These are phyloP conservation scores for Drosophila kohkoa DNA, from an alignment of 1,140 invertebrate species.

Conservation along the genomic window DNA sequence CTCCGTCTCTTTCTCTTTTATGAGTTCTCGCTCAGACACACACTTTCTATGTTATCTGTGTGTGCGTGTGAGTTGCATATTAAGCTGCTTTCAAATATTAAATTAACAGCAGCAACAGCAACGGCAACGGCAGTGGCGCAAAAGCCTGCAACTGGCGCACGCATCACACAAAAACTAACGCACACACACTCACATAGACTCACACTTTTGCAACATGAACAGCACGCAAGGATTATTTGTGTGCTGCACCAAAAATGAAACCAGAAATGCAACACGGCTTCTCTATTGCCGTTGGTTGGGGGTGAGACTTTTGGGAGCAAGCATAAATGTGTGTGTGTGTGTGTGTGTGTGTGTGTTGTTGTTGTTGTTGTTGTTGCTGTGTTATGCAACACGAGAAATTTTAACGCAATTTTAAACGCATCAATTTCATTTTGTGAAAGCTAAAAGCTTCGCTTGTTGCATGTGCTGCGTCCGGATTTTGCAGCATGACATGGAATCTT, in stretches of 20 bases:
- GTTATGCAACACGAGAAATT: constrained; percentile 48
- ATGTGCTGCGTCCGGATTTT: constrained; percentile 49
- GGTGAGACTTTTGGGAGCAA: background rate
- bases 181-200: background rate
- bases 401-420: constrained; percentile 81
- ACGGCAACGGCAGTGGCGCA: constrained; percentile 45
- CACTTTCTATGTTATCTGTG: constrained; percentile 41
- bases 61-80: constrained; percentile 66
- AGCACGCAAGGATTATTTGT: constrained; percentile 63
- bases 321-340: constrained; percentile 9
- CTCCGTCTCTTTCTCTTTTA: constrained; percentile 26
- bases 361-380: constrained; percentile 7
- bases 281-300: constrained; percentile 22
- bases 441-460: constrained; percentile 71
- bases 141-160: constrained; percentile 57
- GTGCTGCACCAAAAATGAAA: constrained; percentile 45
- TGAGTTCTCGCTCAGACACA: background rate
- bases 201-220: constrained; percentile 4
- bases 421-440: constrained; percentile 74
- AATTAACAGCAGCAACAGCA: constrained; percentile 69
- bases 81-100: constrained; percentile 83
- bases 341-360: constrained; percentile 17
- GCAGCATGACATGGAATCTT: constrained; percentile 55
- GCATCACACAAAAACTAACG: constrained; percentile 36
- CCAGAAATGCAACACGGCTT: constrained; percentile 36